phyloP scores from a whole-genome alignment of 2,888 invertebrate species.

The Apamea anceps region DNA sequence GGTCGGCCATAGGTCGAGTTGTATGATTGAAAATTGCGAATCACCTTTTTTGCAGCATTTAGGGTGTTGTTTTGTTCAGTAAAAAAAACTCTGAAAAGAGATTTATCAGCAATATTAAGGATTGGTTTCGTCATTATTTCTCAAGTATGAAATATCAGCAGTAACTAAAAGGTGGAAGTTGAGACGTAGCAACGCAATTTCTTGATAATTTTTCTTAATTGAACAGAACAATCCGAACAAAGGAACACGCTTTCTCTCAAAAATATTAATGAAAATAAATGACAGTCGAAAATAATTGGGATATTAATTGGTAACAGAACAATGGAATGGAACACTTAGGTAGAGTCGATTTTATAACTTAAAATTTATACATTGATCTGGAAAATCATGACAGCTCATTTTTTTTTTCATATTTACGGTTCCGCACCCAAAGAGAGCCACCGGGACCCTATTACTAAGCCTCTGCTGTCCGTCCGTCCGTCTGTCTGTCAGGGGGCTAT shows the following conservation, averaged over 20 bases:
- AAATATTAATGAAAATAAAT: conserved; percentile 25
- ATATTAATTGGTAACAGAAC: conserved; percentile 42
- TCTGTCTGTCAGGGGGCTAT: too few relatives aligned
- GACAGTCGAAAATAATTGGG: conserved; percentile 33
- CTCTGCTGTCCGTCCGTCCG: too few relatives aligned
- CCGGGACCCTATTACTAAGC: too few relatives aligned
- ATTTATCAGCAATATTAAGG: background rate
- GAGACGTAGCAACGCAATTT: conserved; percentile 1
- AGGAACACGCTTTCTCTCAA: conserved; percentile 11
- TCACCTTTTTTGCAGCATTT: background rate
- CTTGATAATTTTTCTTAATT: background rate
- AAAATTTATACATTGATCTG: conserved; percentile 23
- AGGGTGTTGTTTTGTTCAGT: background rate
- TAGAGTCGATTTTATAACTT: conserved; percentile 26
- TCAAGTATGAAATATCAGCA: background rate
- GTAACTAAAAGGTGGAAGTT: background rate
- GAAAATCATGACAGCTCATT: background rate
- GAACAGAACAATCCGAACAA: conserved; percentile 1
- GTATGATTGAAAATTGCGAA: background rate
- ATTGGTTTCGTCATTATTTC: conserved; percentile 2
- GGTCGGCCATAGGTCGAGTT: too few relatives aligned
- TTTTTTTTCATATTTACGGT: background rate
- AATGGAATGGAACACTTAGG: conserved; percentile 20
- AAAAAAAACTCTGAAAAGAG: background rate
- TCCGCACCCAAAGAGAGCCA: too few relatives aligned